Conservation (phyloP, 2,797 vertebrate genomes). For the Periparus ater region DNA sequence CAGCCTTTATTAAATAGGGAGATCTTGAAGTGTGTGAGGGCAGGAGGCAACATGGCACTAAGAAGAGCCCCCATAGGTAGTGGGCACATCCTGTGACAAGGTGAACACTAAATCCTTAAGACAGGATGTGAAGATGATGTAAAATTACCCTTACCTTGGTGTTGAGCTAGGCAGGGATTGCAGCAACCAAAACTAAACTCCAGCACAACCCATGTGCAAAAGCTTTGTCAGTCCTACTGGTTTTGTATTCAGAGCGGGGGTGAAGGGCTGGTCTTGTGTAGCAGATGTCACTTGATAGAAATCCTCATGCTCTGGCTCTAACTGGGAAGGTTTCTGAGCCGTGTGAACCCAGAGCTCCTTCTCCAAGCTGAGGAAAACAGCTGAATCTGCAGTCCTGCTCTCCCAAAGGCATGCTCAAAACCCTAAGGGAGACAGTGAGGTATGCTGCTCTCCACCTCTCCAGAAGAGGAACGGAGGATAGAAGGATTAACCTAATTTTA, state of each 20-base stretch:
- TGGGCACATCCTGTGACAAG: neutral
- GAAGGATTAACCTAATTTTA: neutral
- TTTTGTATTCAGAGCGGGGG: accelerated
- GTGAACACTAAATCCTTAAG: neutral
- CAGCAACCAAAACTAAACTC: neutral
- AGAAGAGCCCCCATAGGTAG: neutral
- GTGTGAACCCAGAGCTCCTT: neutral
- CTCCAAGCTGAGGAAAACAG: neutral
- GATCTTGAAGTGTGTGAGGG: neutral
- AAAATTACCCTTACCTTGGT: neutral
- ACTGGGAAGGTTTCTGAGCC: neutral
- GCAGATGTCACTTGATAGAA: neutral
- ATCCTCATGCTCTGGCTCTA: neutral
- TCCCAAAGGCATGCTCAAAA: neutral
- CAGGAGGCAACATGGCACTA: neutral
- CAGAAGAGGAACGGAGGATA: neutral
- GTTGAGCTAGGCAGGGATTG: neutral
- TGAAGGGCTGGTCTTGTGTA: neutral
- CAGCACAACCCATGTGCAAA: neutral
- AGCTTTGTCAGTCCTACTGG: neutral
- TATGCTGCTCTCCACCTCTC: neutral
- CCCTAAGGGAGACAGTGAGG: neutral
- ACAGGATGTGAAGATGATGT: neutral
- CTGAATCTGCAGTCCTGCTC: neutral
- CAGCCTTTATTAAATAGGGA: neutral